Evolutionary conservation across 2,797 vertebrate genomes (phyloP), one percentile per base, ranked within the genome.

Genomic region (Halcyon leucocephala): DNA sequence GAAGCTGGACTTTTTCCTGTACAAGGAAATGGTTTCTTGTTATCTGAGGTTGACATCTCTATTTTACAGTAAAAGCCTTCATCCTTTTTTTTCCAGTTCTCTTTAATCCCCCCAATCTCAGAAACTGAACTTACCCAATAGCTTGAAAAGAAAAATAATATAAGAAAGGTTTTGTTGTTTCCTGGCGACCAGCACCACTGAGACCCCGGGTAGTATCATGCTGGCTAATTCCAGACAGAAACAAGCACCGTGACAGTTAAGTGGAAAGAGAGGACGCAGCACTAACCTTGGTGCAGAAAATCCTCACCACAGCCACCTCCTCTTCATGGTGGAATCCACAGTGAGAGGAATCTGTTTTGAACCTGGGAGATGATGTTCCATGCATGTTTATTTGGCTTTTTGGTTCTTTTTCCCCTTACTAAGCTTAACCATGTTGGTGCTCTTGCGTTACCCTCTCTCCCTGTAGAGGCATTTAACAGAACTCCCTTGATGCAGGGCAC

Each of bases 61-160:
- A n/a, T 51, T 89, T 88, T 86, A 93, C 55, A 73, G n/a, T 65
- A 86, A 93, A 89, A 94, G 62, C 35, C 28, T 76, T 35, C 29
- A 41, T 84, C 19, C 9, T 65, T 4, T 60, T 73, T 61, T 64
- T 66, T 37, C 12, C 74, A 65, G 5, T 74, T 77, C n/a, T 80
- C 14, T 85, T 78, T 73, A 44, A 5, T 14, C 25, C 61, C 31
- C 22, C 13, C 12, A 35, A 1, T 41, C 74, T 64, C 69, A 51
- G 62, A 88, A 88, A 71, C n/a, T 28, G 57, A 86, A 86, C 8
- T 86, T 52, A 78, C 14, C 76, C 44, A 91, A 57, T 39, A 78
- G 69, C 41, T 82, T 79, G 58, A n/a, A 48, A 91, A 71, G 67
- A 35, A 87, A 82, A 91, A 55, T 37, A 93, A 48, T 41, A 89